Evolutionary conservation across 2,888 invertebrate species (phyloP).

Genomic region (Abrostola triplasia): DNA sequence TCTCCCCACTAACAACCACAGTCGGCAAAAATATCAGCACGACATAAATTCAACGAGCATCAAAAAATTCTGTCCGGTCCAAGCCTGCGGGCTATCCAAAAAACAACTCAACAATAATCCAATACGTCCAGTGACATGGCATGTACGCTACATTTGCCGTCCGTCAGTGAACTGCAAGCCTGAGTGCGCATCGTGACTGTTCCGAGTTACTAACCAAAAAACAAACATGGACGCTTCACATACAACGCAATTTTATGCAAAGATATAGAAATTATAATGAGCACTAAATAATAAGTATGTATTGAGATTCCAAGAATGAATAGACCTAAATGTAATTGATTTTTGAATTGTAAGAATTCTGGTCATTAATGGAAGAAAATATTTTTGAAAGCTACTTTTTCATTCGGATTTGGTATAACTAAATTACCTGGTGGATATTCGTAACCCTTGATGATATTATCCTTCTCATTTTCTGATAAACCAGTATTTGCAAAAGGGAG

Average conservation of each 20-base stretch:
- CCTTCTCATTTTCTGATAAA: conserved; percentile 58
- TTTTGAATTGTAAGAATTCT: no score
- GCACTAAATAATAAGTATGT: no score
- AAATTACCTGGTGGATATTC: conserved; percentile 67
- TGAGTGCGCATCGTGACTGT: background rate
- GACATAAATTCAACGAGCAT: background rate
- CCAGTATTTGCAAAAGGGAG: conserved; percentile 48
- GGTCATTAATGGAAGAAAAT: no score
- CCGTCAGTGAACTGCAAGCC: background rate
- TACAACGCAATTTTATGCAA: no score
- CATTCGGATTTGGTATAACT: background rate
- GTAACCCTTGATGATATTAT: conserved; percentile 59
- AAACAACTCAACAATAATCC: conserved; percentile 1
- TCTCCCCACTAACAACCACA: no score
- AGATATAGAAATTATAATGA: no score
- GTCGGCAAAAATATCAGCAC: background rate
- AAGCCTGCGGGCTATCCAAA: conserved; percentile 1
- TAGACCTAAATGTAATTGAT: no score
- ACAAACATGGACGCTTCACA: no score
- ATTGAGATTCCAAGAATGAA: no score
- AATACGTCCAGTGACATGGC: conserved; percentile 2
- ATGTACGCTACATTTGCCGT: background rate
- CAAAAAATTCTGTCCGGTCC: background rate
- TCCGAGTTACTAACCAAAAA: no score
- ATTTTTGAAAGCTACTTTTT: background rate